Base-by-base conservation (phyloP, 1,140 invertebrate species). In the Trinorchestia longiramus region DNA sequence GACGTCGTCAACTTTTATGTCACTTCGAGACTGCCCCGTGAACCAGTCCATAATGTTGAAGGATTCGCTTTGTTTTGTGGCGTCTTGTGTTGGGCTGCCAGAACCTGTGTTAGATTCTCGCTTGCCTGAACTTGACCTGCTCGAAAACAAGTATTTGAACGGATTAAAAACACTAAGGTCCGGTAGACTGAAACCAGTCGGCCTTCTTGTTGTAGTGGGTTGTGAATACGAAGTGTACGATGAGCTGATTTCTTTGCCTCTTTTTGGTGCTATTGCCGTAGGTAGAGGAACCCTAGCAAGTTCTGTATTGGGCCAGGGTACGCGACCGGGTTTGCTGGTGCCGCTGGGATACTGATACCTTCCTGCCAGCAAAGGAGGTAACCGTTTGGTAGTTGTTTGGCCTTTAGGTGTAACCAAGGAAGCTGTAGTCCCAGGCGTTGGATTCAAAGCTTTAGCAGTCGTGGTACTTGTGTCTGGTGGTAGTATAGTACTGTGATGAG, bases 21-120 rank as follows among this genome's bases (percentile, higher is more conserved):
- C 43, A 43, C 92, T 94, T 42, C 92, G 43, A n/a, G 92, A 94
- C 41, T 6, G 92, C 92, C 41, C 43, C 92, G 44, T 47, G 40
- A 94, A 47, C 92, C 92, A 94, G n/a, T 94, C 92, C n/a, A 94
- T 6, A 28, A 94, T 94, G 40, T 45, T 94, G 44, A 94, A 94
- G 1, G 92, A 94, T 8, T 94, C 43, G 92, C 92, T 94, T n/a
- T 44, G 92, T 45, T 3, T 45, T 0, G 8, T 94, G 92, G 44
- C 43, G 44, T 94, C 43, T 91, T 11, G 4, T 15, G 41, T 43
- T 0, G 19, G 0, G 43, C 88, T 91, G 47, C 47, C 47, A 4
- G 43, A 4, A 1, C 8, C 28, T 36, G 43, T 8, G 23, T 44
- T 0, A 3, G 92, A 17, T 42, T 11, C 92, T 94, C 92, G 43